Evolutionary conservation across 1,140 invertebrate genomes (phyloP).

Genomic region (Drosophila prosaltans): DNA sequence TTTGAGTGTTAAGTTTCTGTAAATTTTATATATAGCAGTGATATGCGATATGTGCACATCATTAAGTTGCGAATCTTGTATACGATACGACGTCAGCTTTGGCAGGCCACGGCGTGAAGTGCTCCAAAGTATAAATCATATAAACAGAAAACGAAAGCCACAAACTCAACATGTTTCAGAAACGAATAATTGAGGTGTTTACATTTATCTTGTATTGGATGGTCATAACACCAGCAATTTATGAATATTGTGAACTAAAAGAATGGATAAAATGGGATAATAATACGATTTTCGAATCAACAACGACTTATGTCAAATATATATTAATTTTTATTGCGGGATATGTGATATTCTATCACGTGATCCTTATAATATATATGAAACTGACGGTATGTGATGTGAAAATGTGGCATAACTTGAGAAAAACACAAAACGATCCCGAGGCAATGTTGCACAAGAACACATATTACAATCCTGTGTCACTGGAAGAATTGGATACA

Average conservation of each 20-base stretch:
- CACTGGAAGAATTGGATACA: constrained; percentile 59
- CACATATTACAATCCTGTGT: constrained; percentile 63
- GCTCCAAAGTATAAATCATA: background rate
- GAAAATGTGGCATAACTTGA: constrained; percentile 65
- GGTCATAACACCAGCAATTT: constrained; percentile 55
- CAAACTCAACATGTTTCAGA: constrained; percentile 61
- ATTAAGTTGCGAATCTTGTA: constrained; percentile 68
- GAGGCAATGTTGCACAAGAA: constrained; percentile 52
- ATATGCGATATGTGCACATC: constrained; percentile 58
- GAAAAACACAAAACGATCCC: constrained; percentile 58
- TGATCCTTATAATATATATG: constrained; percentile 68
- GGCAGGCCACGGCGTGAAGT: background rate
- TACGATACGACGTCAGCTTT: constrained; percentile 25
- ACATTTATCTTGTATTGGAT: constrained; percentile 69
- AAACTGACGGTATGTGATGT: constrained; percentile 69
- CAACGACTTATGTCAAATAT: constrained; percentile 59
- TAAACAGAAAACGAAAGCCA: background rate
- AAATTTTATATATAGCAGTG: constrained; percentile 57
- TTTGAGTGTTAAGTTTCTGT: constrained; percentile 21
- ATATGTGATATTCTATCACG: constrained; percentile 60
- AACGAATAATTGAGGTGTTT: constrained; percentile 72
- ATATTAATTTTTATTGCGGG: constrained; percentile 52
- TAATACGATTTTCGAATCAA: constrained; percentile 50
- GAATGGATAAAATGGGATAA: constrained; percentile 54
- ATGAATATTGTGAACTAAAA: constrained; percentile 55